Base-by-base conservation (phyloP, 2,113 vertebrate species). In the Pandion haliaetus region DNA sequence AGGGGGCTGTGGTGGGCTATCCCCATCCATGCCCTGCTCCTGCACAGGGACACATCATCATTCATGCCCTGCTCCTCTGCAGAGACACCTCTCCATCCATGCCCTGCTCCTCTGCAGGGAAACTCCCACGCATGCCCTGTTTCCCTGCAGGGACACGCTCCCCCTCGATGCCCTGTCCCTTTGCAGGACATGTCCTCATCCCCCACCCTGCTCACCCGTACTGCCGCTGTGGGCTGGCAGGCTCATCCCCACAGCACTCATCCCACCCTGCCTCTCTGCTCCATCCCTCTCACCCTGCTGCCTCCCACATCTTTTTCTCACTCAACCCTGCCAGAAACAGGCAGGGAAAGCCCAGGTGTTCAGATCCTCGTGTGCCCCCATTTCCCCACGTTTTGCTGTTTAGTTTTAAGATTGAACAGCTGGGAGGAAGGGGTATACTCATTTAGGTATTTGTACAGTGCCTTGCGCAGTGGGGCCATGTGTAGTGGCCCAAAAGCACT, bases 121-220 rank as follows among this genome's bases (percentile, higher is more conserved):
- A 16, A 19, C 58, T 13, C 26, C 14, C 18, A 6, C 12, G 29
- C 8, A 3, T 29, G n/a, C 42, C 34, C 18, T 47, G 34, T 63
- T 44, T 31, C 34, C 38, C 50, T 45, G 69, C 26, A 73, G 58
- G 31, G 32, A 24, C 26, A 29, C 7, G 8, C 17, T 17, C 49
- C n/a, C 21, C 16, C 3, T 25, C 70, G 18, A 3, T 24, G 36
- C 23, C 54, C 38, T 21, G 16, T 4, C 62, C 23, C 34, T 38
- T 38, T 36, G 24, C 57, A n/a, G 54, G 32, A 34, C 17, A 8
- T 5, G 18, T 34, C 59, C 40, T 61, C 0, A 2, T 32, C 28
- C 32, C 62, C 8, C 5, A 8, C 20, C 7, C 32, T 4, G 9
- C 36, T 62, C 38, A 6, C 3, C 31, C 2, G 0, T 4, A 8